Percentiles rank a stretch among this genome's conserved stretches.
These are phyloP conservation scores for Ceratina japonica DNA, from an alignment of 1,140 invertebrate genomes.

Conservation along the genomic window DNA sequence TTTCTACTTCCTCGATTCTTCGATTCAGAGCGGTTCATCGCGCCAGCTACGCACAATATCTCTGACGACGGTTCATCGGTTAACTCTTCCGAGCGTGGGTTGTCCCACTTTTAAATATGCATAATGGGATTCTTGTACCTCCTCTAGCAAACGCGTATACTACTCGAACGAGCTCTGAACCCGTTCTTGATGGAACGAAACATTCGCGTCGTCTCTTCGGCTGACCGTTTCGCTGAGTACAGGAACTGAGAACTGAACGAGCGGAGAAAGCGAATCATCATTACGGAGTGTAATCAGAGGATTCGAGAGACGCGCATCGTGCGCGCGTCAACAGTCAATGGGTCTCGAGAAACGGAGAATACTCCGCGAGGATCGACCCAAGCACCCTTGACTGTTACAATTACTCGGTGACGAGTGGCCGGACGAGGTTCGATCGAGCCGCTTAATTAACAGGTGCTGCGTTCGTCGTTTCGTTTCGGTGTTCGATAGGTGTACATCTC, in stretches of 20 bases:
- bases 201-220: no score
- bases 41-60: background rate
- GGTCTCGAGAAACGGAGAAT: conserved; percentile 3
- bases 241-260: no score
- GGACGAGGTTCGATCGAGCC: conserved; percentile 43
- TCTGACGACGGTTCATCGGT: no score
- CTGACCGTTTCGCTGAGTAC: no score
- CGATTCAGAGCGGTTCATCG: conserved; percentile 22
- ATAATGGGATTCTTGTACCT: no score
- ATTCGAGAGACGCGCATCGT: background rate
- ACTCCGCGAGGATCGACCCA: conserved; percentile 32
- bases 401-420: conserved; percentile 36
- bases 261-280: no score
- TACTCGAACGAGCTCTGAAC: no score
- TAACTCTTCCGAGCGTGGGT: conserved; percentile 1
- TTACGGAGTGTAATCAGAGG: background rate
- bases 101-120: conserved; percentile 62
- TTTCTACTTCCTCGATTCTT: no score
- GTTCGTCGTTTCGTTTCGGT: background rate
- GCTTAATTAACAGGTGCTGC: conserved; percentile 52
- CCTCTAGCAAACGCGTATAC: conserved; percentile 61
- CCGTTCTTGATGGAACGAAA: no score
- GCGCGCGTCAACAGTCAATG: background rate
- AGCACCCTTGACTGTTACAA: conserved; percentile 52
- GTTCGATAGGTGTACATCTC: background rate